These are phyloP conservation scores for Drosophila nigricruria DNA, from an alignment of 2,888 invertebrate genomes.

Conservation along the genomic window DNA sequence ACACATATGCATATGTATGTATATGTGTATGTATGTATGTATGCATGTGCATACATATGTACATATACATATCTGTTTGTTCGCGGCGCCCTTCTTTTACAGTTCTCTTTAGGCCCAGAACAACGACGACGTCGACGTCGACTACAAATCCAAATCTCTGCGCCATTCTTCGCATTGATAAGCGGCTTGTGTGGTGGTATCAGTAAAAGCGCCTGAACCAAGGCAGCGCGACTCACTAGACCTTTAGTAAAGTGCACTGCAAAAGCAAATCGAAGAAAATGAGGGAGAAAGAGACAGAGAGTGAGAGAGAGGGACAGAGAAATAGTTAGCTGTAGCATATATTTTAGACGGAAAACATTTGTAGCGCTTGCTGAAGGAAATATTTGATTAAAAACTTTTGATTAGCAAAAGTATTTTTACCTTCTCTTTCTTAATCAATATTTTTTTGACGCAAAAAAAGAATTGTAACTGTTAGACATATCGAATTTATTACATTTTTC, in stretches of 20 bases:
- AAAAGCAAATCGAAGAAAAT: slow-evolving; percentile 9
- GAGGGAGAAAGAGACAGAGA: neutral
- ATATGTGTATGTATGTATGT: neutral
- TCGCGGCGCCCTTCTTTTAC: slow-evolving; percentile 24
- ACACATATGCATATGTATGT: slow-evolving; percentile 10
- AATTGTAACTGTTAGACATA: neutral
- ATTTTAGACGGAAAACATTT: slow-evolving; percentile 24
- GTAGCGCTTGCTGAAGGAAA: slow-evolving; percentile 37
- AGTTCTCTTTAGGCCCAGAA: slow-evolving; percentile 16
- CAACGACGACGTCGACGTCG: slow-evolving; percentile 6
- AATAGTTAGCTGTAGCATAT: neutral
- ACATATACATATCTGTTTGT: slow-evolving; percentile 2
- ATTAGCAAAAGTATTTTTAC: slow-evolving; percentile 28
- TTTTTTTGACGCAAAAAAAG: neutral
- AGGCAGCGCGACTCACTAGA: slow-evolving; percentile 16
- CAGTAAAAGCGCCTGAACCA: slow-evolving; percentile 23
- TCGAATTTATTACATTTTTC: neutral
- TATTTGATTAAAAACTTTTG: slow-evolving; percentile 47
- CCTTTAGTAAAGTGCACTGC: slow-evolving; percentile 31
- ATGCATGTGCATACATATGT: neutral
- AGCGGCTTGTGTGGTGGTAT: slow-evolving; percentile 26
- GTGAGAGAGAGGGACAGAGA: too few relatives aligned
- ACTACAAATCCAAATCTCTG: slow-evolving; percentile 48
- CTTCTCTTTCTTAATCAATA: neutral
- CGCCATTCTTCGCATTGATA: slow-evolving; percentile 39